A percentile compares a stretch with the other conserved stretches of the same genome.
phyloP scores from a whole-genome alignment of 2,797 vertebrate species.

The Garrulus glandarius region DNA sequence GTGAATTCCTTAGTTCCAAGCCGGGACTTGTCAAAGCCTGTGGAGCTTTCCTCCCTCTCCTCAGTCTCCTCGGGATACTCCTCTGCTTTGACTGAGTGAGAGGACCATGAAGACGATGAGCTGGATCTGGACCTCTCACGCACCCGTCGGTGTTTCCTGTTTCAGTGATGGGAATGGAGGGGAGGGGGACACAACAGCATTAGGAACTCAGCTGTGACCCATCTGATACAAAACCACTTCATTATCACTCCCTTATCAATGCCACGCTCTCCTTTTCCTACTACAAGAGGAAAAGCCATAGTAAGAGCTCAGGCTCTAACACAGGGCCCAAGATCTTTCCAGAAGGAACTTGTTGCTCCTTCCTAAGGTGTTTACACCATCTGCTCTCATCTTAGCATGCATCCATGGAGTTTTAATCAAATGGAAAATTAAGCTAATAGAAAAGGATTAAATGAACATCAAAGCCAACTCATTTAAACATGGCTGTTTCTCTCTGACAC shows the following conservation, averaged over 20 bases:
- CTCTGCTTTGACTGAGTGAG: slow-evolving; percentile 81
- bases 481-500: not conserved
- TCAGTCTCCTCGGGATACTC: slow-evolving; percentile 79
- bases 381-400: not conserved
- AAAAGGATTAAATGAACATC: not conserved
- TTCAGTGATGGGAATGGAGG: not conserved
- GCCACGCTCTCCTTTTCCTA: not conserved
- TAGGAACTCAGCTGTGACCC: not conserved
- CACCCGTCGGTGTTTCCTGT: slow-evolving; percentile 88
- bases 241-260: not conserved
- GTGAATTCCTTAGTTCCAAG: slow-evolving; percentile 81
- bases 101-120: slow-evolving; percentile 90
- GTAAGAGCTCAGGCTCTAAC: not conserved
- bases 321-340: not conserved
- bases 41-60: slow-evolving; percentile 81
- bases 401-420: not conserved
- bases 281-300: not conserved
- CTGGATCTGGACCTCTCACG: slow-evolving; percentile 91
- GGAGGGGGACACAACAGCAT: not conserved
- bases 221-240: not conserved
- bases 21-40: slow-evolving; percentile 81
- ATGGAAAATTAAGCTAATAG: not conserved
- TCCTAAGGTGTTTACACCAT: not conserved
- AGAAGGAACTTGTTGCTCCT: not conserved
- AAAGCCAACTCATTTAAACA: not conserved